Conservation (phyloP, 1,140 invertebrate species). For the Sarcophaga peregrina region DNA sequence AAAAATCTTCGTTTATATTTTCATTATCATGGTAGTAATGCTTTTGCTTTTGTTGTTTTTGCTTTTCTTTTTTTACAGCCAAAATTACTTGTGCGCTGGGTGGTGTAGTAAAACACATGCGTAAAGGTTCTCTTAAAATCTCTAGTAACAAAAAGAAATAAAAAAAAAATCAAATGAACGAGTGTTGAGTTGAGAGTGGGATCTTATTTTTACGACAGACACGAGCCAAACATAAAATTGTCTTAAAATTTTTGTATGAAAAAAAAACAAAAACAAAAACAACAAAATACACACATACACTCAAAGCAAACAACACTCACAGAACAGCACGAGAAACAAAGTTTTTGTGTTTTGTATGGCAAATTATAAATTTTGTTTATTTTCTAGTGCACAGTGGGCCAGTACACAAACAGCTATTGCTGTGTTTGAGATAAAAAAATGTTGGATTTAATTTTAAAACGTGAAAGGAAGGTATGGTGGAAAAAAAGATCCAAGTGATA, state of each 20-base stretch:
- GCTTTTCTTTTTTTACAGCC: neutral
- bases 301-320: neutral
- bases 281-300: neutral
- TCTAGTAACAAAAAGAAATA: too few relatives aligned
- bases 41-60: too few relatives aligned
- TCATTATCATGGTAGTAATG: too few relatives aligned
- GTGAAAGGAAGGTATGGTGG: too few relatives aligned
- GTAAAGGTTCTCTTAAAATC: neutral
- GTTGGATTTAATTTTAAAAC: too few relatives aligned
- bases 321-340: neutral
- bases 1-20: neutral
- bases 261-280: neutral
- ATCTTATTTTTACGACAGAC: slow-evolving; percentile 35
- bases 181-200: neutral
- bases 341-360: neutral
- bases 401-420: too few relatives aligned
- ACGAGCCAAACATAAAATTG: slow-evolving; percentile 38
- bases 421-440: too few relatives aligned
- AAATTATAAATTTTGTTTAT: too few relatives aligned
- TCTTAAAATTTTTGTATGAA: slow-evolving; percentile 31
- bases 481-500: too few relatives aligned
- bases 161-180: too few relatives aligned
- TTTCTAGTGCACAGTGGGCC: too few relatives aligned
- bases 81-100: neutral
- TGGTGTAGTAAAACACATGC: slow-evolving; percentile 1